Conservation (phyloP, 2,888 invertebrate species). For the Seira musarum region DNA sequence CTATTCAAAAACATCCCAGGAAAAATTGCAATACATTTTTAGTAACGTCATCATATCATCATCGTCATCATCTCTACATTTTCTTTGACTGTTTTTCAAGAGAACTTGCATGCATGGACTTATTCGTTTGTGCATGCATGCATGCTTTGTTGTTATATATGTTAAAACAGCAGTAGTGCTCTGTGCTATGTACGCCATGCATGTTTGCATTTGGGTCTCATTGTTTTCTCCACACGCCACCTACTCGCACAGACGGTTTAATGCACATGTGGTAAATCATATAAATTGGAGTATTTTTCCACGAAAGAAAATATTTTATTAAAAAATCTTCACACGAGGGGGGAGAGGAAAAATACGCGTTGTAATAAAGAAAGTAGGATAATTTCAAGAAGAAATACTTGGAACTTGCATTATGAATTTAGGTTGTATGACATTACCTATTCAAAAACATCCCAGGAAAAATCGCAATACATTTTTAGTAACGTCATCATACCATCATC, state of each 20-base stretch:
- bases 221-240: no score
- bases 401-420: not conserved
- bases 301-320: no score
- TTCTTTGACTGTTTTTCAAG: constrained; percentile 31
- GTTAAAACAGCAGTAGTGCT: not conserved
- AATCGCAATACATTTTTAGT: not conserved
- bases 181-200: no score
- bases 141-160: constrained; percentile 20
- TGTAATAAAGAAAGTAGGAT: not conserved
- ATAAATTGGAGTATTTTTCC: no score
- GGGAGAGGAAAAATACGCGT: not conserved
- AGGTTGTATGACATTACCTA: not conserved
- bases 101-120: constrained; percentile 51
- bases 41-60: constrained; percentile 21
- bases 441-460: not conserved
- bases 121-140: constrained; percentile 25
- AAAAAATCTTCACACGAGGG: no score
- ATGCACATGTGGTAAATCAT: no score
- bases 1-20: not conserved
- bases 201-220: no score
- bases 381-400: not conserved
- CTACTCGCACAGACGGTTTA: no score
- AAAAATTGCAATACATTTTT: not conserved
- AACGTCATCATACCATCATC: constrained; percentile 21
- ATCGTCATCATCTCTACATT: constrained; percentile 37